Percentiles rank a stretch among this genome's conserved stretches.
Evolutionary conservation across 2,888 invertebrate genomes (phyloP).

Genomic region (Lymantria dispar): DNA sequence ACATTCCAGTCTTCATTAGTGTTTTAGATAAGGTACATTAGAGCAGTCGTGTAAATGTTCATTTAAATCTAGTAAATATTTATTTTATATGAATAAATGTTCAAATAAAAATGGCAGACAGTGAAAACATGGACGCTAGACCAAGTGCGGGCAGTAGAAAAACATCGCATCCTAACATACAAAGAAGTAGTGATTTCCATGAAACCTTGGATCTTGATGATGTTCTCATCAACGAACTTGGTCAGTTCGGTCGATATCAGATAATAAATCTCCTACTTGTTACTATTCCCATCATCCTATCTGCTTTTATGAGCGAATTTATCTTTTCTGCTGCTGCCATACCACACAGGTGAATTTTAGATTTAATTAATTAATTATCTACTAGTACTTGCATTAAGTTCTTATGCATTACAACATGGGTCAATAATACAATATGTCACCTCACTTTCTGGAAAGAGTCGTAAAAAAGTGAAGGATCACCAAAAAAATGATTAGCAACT

Average conservation of each 20-base stretch:
- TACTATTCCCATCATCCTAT: conserved; percentile 82
- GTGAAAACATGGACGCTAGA: not conserved
- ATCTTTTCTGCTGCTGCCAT: conserved; percentile 83
- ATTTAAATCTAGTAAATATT: no score
- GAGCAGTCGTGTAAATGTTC: no score
- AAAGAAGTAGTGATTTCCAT: not conserved
- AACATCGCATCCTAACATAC: not conserved
- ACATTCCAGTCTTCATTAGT: no score
- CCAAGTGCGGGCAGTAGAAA: not conserved
- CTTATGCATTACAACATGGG: no score
- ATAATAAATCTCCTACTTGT: conserved; percentile 78
- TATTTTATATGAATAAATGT: no score
- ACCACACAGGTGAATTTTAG: conserved; percentile 1
- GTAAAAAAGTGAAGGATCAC: no score
- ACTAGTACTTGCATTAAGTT: no score
- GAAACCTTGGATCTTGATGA: conserved; percentile 58
- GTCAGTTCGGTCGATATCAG: conserved; percentile 85
- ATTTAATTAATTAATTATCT: no score
- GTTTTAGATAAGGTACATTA: no score
- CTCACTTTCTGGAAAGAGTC: no score
- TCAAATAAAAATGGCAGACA: not conserved
- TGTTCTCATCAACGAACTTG: conserved; percentile 70
- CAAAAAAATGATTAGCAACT: no score
- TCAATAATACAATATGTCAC: no score
- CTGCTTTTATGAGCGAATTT: conserved; percentile 83